These are phyloP conservation scores for Solea solea DNA, from an alignment of 2,113 vertebrate species.

Conservation along the genomic window DNA sequence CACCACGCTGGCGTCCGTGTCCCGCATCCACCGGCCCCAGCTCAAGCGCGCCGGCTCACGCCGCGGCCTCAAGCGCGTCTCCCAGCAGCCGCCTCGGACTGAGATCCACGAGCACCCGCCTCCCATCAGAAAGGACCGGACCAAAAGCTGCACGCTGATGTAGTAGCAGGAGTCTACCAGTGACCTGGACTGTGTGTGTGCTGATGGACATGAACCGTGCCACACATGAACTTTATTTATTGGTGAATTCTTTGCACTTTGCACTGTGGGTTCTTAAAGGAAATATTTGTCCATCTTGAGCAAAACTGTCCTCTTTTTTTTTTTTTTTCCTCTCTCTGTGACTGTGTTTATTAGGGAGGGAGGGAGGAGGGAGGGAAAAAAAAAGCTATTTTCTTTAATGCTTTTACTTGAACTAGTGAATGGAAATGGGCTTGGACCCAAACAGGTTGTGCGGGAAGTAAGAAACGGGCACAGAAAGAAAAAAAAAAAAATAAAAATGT, in stretches of 20 bases:
- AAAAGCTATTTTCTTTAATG: constrained; percentile 35
- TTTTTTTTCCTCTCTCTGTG: constrained; percentile 66
- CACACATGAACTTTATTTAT: constrained; percentile 71
- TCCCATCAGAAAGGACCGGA: constrained; percentile 90
- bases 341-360: constrained; percentile 31
- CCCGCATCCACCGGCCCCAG: constrained; percentile 82
- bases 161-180: constrained; percentile 71
- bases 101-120: constrained; percentile 82
- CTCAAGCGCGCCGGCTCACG: constrained; percentile 86
- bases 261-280: constrained; percentile 48
- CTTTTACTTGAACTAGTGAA: constrained; percentile 46
- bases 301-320: constrained; percentile 54
- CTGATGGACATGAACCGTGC: constrained; percentile 16
- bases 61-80: constrained; percentile 86
- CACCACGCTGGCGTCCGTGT: constrained; percentile 89
- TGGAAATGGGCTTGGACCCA: constrained; percentile 15
- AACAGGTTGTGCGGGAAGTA: constrained; percentile 20
- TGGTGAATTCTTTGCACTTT: constrained; percentile 68
- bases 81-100: constrained; percentile 88
- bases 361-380: constrained; percentile 18
- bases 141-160: constrained; percentile 96
- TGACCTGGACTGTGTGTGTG: constrained; percentile 12
- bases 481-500: constrained; percentile 5
- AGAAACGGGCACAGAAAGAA: constrained; percentile 14
- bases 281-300: constrained; percentile 51